phyloP scores from a whole-genome alignment of 2,888 invertebrate genomes.

The Trachelus tabidus region DNA sequence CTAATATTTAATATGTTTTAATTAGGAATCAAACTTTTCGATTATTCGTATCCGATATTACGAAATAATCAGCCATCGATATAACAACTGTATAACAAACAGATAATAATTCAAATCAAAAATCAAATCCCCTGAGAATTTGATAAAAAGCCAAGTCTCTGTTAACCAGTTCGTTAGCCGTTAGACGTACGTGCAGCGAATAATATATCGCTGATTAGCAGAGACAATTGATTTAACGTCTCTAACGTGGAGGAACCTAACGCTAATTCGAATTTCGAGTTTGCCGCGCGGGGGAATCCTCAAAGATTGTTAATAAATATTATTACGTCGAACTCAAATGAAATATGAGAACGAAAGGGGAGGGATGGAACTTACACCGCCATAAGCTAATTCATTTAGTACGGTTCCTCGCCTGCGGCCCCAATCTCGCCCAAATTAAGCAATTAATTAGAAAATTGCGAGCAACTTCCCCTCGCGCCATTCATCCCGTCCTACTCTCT shows the following conservation, averaged over 20 bases:
- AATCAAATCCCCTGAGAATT: not conserved
- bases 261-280: not conserved
- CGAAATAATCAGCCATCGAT: no score
- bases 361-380: conserved; percentile 37
- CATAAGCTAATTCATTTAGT: conserved; percentile 50
- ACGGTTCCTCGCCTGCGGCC: conserved; percentile 40
- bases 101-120: not conserved
- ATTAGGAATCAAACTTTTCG: no score
- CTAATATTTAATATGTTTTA: no score
- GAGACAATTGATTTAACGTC: not conserved
- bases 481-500: not conserved
- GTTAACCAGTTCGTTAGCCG: not conserved
- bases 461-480: conserved; percentile 6
- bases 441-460: conserved; percentile 56
- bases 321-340: conserved; percentile 36
- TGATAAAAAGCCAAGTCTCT: not conserved
- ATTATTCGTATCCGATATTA: no score
- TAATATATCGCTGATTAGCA: not conserved
- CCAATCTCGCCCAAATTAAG: conserved; percentile 50
- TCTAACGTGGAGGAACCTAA: not conserved
- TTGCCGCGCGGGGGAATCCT: not conserved
- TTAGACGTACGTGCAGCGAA: not conserved
- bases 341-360: conserved; percentile 35
- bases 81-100: not conserved
- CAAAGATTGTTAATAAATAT: conserved; percentile 37